A percentile compares a stretch with the other conserved stretches of the same genome.
Evolutionary conservation across 2,797 vertebrate genomes (phyloP).

Genomic region (Dendrocincla fuliginosa): DNA sequence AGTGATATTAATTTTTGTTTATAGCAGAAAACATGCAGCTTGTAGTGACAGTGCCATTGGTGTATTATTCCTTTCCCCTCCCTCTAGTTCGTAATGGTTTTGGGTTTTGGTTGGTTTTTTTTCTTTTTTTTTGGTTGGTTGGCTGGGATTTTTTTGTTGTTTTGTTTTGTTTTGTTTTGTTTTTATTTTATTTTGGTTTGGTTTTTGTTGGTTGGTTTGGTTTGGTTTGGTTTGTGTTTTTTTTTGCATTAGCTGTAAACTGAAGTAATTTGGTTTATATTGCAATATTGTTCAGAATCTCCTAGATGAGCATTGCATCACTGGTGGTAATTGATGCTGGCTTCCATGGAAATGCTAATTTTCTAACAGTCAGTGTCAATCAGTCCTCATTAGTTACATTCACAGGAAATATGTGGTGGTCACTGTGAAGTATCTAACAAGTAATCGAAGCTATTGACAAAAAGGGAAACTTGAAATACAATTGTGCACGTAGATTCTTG

Average conservation of each 20-base stretch:
- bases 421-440: background rate
- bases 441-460: constrained; percentile 4
- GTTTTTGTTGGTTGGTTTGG: too few species aligned
- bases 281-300: constrained; percentile 33
- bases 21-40: background rate
- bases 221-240: too few species aligned
- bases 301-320: background rate
- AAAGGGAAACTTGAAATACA: background rate
- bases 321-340: constrained; percentile 59
- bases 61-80: background rate
- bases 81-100: background rate
- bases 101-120: too few species aligned
- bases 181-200: too few species aligned
- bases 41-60: background rate
- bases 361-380: constrained; percentile 57
- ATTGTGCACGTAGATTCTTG: background rate
- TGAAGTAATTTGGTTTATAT: constrained; percentile 1
- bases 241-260: background rate
- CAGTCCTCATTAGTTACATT: background rate
- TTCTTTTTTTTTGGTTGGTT: too few species aligned
- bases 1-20: background rate
- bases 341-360: constrained; percentile 66
- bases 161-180: too few species aligned
- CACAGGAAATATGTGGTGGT: background rate
- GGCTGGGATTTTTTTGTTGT: too few species aligned